A percentile compares a stretch with the other conserved stretches of the same genome.
These are phyloP conservation scores for Herpailurus yagouaroundi DNA, from an alignment of 2,113 vertebrate species.

Conservation along the genomic window DNA sequence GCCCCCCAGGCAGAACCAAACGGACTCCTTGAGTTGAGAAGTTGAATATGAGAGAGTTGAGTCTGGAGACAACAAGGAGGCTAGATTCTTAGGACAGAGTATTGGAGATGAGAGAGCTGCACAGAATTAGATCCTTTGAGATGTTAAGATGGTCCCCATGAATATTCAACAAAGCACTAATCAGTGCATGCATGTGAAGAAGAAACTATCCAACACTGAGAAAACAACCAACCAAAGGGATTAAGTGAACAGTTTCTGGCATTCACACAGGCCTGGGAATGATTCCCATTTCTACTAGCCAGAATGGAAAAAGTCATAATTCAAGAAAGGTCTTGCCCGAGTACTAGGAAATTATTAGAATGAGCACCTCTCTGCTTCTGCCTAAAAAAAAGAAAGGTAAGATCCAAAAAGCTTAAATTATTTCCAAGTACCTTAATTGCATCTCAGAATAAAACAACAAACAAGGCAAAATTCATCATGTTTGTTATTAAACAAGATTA, in stretches of 20 bases:
- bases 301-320: constrained; percentile 15
- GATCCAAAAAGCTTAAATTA: background rate
- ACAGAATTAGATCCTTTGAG: background rate
- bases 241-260: background rate
- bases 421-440: background rate
- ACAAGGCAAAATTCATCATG: background rate
- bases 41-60: background rate
- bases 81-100: background rate
- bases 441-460: background rate
- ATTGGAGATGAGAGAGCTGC: background rate
- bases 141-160: background rate
- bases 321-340: background rate
- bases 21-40: background rate
- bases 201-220: background rate
- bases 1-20: background rate
- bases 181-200: background rate
- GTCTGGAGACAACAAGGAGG: background rate
- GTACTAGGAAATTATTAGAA: constrained; percentile 14
- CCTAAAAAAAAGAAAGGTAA: background rate
- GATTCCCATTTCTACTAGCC: background rate
- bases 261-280: background rate
- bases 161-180: background rate
- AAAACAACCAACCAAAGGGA: background rate
- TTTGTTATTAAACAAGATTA: background rate
- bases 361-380: background rate